Evolutionary conservation across 2,888 invertebrate species (phyloP).

Genomic region (Girardia tigrina): DNA sequence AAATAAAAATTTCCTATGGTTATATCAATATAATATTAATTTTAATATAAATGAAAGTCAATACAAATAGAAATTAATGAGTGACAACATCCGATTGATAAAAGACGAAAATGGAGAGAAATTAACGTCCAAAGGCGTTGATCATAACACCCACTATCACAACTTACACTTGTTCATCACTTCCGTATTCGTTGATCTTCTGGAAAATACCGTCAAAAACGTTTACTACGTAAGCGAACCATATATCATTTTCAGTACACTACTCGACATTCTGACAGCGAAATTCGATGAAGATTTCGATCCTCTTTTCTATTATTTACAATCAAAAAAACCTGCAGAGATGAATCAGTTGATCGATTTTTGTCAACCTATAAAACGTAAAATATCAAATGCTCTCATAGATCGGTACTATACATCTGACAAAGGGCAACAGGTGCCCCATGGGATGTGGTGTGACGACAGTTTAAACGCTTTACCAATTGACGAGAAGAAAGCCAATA

Average conservation of each 20-base stretch:
- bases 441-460: not conserved
- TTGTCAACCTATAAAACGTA: not conserved
- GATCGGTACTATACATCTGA: not conserved
- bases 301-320: not conserved
- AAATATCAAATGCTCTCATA: not conserved
- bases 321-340: not conserved
- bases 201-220: not conserved
- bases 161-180: not conserved
- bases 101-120: conserved; percentile 1
- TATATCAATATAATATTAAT: too few species aligned
- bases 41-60: too few species aligned
- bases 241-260: not conserved
- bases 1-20: too few species aligned
- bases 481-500: not conserved
- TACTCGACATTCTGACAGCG: not conserved
- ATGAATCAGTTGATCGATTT: not conserved
- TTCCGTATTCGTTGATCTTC: not conserved
- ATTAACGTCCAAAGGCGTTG: not conserved
- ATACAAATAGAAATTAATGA: too few species aligned
- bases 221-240: not conserved
- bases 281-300: conserved; percentile 8
- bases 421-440: not conserved
- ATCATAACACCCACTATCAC: conserved; percentile 4
- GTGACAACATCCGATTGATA: too few species aligned
- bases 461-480: not conserved